A percentile compares a stretch with the other conserved stretches of the same genome.
Evolutionary conservation across 2,113 vertebrate genomes (phyloP).

Genomic region (Willisornis vidua): DNA sequence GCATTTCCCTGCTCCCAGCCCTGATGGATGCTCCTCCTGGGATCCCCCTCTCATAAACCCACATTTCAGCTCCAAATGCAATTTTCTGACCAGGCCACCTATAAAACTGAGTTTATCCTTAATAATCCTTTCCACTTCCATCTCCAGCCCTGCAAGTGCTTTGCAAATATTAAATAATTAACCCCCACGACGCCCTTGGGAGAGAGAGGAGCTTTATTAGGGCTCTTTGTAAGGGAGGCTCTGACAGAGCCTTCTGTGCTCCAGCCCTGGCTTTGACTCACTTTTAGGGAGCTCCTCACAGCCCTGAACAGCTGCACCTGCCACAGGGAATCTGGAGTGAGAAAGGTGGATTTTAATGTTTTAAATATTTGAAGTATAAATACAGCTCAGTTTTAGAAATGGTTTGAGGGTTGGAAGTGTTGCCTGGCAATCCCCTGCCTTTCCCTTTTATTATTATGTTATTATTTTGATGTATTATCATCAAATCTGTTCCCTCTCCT

Average conservation of each 20-base stretch:
- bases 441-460: background rate
- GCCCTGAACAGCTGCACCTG: background rate
- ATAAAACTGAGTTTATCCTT: background rate
- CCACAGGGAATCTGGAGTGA: background rate
- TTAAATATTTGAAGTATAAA: background rate
- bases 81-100: background rate
- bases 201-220: background rate
- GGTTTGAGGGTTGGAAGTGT: background rate
- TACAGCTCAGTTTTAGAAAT: background rate
- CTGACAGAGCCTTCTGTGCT: background rate
- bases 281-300: background rate
- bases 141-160: constrained; percentile 9
- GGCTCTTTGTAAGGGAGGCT: background rate
- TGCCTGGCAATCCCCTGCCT: background rate
- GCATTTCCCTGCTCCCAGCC: background rate
- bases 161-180: constrained; percentile 58
- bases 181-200: constrained; percentile 1
- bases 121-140: constrained; percentile 21
- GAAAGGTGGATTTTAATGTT: background rate
- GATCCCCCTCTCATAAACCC: background rate
- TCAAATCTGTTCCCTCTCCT: background rate
- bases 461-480: background rate
- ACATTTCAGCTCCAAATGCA: background rate
- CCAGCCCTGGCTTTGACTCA: background rate
- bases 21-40: background rate